Evolutionary conservation across 2,888 invertebrate species (phyloP).

Genomic region (Nomada hirtipes): DNA sequence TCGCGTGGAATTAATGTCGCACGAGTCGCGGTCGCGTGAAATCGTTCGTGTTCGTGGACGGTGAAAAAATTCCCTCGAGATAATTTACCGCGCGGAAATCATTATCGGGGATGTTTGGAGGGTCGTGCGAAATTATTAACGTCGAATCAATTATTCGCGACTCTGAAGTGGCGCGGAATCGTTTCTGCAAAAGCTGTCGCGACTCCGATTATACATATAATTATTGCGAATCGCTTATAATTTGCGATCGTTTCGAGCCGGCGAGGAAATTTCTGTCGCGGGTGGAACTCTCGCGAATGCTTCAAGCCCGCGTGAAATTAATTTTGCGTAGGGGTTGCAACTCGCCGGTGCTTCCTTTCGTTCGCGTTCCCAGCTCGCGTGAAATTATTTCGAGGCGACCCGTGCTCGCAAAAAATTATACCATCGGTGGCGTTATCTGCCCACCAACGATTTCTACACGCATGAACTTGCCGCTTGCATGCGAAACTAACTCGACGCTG

Average conservation of each 20-base stretch:
- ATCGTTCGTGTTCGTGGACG: not conserved
- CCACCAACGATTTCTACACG: too few relatives aligned
- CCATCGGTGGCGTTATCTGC: too few relatives aligned
- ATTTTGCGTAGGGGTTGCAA: not conserved
- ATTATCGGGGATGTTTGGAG: not conserved
- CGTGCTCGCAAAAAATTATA: too few relatives aligned
- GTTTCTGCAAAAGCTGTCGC: not conserved
- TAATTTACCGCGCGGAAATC: not conserved
- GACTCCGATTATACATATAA: too few relatives aligned
- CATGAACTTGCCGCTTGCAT: too few relatives aligned
- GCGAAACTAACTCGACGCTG: not conserved
- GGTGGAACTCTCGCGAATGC: not conserved
- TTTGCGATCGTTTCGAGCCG: too few relatives aligned
- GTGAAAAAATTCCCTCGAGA: too few relatives aligned
- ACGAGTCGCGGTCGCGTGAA: not conserved
- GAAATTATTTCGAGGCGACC: too few relatives aligned
- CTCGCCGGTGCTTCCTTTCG: not conserved
- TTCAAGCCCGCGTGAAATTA: not conserved
- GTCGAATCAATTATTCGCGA: not conserved
- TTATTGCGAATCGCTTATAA: too few relatives aligned
- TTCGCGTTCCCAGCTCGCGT: too few relatives aligned
- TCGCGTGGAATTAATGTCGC: not conserved
- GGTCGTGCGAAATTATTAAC: not conserved
- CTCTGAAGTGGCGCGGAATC: not conserved
- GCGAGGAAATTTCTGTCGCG: too few relatives aligned